Conservation (phyloP, 2,888 invertebrate species). For the Malthinus seriepunctatus region DNA sequence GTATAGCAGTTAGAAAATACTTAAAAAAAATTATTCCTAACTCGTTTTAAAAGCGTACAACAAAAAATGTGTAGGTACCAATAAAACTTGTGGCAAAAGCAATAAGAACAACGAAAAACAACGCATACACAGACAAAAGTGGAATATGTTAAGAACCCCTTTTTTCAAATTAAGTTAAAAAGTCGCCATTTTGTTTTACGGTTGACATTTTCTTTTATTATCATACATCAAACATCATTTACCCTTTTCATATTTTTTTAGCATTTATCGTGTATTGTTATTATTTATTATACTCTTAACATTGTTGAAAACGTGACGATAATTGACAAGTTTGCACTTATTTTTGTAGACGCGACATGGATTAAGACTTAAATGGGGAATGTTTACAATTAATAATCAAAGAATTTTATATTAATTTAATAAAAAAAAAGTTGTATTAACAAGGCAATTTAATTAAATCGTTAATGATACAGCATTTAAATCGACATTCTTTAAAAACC, state of each 20-base stretch:
- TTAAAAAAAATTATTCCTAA: conserved; percentile 18
- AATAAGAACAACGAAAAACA: conserved; percentile 17
- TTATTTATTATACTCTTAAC: not conserved
- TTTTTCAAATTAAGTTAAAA: conserved; percentile 12
- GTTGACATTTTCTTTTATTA: conserved; percentile 12
- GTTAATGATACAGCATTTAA: conserved; percentile 39
- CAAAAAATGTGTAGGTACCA: conserved; percentile 10
- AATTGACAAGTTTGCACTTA: too few relatives aligned
- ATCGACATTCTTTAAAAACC: conserved; percentile 21
- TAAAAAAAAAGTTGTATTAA: conserved; percentile 20
- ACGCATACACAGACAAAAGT: conserved; percentile 11
- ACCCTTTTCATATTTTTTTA: not conserved
- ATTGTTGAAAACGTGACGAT: too few relatives aligned
- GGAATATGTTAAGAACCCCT: conserved; percentile 10
- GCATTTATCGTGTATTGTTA: not conserved
- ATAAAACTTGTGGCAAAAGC: conserved; percentile 21
- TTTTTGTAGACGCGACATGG: too few relatives aligned
- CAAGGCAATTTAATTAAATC: conserved; percentile 37
- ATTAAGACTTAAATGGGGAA: conserved; percentile 7
- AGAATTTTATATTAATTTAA: conserved; percentile 13
- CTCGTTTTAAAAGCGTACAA: conserved; percentile 14
- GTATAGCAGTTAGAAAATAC: conserved; percentile 9
- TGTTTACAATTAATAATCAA: conserved; percentile 20
- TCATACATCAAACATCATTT: not conserved
- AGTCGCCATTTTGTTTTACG: conserved; percentile 24